Percentiles rank a stretch among this genome's conserved stretches.
Evolutionary conservation across 64 coral and sea anemone species (phyloP).

Genomic region (Astreopora myriophthalma): DNA sequence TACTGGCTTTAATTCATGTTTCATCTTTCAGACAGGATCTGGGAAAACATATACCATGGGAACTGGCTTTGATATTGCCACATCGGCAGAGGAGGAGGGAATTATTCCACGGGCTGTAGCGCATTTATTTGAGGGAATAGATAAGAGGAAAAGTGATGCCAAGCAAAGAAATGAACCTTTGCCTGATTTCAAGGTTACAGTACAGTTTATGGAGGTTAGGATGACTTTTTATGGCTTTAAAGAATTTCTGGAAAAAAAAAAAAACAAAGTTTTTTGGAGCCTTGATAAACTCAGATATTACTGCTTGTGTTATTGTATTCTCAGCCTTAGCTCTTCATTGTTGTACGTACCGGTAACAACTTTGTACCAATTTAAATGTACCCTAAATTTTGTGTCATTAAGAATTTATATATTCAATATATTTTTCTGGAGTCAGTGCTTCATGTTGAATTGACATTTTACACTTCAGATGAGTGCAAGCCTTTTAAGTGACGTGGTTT

Average conservation of each 20-base stretch:
- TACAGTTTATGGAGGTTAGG: slow-evolving; percentile 97
- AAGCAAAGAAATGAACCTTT: slow-evolving; percentile 93
- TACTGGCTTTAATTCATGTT: neutral
- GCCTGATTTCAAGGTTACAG: slow-evolving; percentile 95
- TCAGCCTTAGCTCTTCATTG: too few relatives aligned
- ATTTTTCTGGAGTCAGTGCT: too few relatives aligned
- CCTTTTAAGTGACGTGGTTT: too few relatives aligned
- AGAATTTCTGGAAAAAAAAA: neutral
- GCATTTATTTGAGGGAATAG: slow-evolving; percentile 93
- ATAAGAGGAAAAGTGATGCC: slow-evolving; percentile 73
- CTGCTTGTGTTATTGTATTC: too few relatives aligned
- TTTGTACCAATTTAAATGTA: too few relatives aligned
- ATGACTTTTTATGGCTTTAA: neutral
- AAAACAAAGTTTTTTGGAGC: too few relatives aligned
- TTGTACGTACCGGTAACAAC: too few relatives aligned
- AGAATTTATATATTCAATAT: too few relatives aligned
- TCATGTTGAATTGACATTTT: too few relatives aligned
- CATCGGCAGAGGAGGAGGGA: slow-evolving; percentile 82
- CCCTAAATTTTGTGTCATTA: too few relatives aligned
- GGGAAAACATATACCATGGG: slow-evolving; percentile 99
- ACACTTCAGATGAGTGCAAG: too few relatives aligned
- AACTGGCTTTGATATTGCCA: slow-evolving; percentile 94
- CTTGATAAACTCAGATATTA: too few relatives aligned
- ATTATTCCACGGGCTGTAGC: slow-evolving; percentile 90
- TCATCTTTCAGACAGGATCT: slow-evolving; percentile 83